Evolutionary conservation across 1,140 invertebrate species (phyloP).

Genomic region (Bombus polaris): DNA sequence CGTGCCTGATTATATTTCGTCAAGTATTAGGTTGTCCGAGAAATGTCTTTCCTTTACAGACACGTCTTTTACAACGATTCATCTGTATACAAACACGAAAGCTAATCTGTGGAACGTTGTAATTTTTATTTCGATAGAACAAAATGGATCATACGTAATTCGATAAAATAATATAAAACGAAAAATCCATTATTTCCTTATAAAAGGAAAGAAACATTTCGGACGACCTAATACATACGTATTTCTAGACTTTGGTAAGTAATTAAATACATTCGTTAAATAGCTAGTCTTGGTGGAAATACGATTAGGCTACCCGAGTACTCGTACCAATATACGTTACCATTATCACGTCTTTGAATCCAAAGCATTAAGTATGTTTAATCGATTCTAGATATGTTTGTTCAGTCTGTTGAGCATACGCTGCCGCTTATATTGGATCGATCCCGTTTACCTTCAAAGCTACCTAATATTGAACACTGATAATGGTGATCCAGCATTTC

Average conservation of each 20-base stretch:
- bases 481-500: slow-evolving; percentile 2
- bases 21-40: no score
- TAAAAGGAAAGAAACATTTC: no score
- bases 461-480: slow-evolving; percentile 26
- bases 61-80: no score
- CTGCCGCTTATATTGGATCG: not conserved
- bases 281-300: not conserved
- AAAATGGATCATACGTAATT: no score
- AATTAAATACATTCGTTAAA: not conserved
- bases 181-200: no score
- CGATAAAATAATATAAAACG: no score
- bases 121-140: no score
- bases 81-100: no score
- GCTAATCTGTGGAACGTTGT: no score
- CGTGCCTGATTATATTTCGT: no score
- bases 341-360: not conserved
- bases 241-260: not conserved
- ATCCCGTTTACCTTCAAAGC: slow-evolving; percentile 21
- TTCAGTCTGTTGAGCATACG: not conserved
- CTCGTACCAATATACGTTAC: not conserved
- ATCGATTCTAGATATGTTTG: slow-evolving; percentile 38
- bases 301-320: not conserved
- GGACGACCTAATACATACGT: no score
- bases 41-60: no score
- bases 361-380: not conserved